Evolutionary conservation across 2,888 invertebrate genomes (phyloP).

Genomic region (Archips crataeganus): DNA sequence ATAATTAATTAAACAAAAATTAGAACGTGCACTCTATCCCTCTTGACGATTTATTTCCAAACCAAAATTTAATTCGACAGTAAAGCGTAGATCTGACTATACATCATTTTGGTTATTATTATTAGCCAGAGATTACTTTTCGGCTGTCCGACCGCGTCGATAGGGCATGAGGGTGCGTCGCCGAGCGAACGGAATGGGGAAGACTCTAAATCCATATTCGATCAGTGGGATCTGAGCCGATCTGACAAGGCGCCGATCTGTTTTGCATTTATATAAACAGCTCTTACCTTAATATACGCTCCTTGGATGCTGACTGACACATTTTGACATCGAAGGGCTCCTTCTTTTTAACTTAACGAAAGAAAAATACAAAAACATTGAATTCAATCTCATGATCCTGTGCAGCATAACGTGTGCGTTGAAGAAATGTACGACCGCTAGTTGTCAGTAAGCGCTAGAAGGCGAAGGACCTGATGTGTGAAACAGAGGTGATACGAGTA

Average conservation of each 20-base stretch:
- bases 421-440: neutral
- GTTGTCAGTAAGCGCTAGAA: neutral
- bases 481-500: neutral
- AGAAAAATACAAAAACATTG: conserved; percentile 4
- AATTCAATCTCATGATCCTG: neutral
- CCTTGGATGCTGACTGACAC: conserved; percentile 59
- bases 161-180: conserved; percentile 71
- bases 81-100: conserved; percentile 3
- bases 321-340: conserved; percentile 43
- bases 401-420: neutral
- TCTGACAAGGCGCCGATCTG: conserved; percentile 85
- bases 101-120: conserved; percentile 47
- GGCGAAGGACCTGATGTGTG: neutral
- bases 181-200: conserved; percentile 72
- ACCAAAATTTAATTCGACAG: conserved; percentile 10
- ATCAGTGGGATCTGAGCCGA: conserved; percentile 83
- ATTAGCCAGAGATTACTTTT: conserved; percentile 76
- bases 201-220: conserved; percentile 84
- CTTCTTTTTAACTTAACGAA: conserved; percentile 12
- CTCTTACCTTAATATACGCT: conserved; percentile 77
- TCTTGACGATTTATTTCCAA: neutral
- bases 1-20: neutral
- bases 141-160: conserved; percentile 79
- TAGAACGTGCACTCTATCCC: neutral
- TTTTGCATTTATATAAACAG: conserved; percentile 86